Percentiles rank a stretch among this genome's conserved stretches.
Conservation (phyloP, 2,888 invertebrate genomes). For the Eupithecia tripunctaria region DNA sequence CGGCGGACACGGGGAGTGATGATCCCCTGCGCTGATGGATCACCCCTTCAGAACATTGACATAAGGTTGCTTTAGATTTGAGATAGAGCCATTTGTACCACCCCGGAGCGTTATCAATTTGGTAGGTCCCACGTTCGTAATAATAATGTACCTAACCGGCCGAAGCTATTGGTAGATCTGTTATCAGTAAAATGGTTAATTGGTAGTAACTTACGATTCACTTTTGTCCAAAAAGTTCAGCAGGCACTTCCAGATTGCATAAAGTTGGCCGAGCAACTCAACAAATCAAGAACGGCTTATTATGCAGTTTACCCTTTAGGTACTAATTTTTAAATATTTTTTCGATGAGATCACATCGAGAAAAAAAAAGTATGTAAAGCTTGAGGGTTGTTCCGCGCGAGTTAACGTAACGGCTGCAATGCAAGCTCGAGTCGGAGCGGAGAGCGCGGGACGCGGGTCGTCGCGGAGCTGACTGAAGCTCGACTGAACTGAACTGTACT, state of each 20-base stretch:
- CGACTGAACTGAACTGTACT: conserved; percentile 19
- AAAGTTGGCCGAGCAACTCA: conserved; percentile 15
- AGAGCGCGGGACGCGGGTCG: background rate
- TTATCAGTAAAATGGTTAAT: no score
- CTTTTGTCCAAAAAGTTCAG: conserved; percentile 1
- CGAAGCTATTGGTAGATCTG: no score
- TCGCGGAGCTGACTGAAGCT: conserved; percentile 32
- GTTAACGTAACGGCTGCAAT: conserved; percentile 39
- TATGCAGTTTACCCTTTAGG: no score
- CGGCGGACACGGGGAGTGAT: no score
- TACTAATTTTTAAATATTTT: conserved; percentile 10
- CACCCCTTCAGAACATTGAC: background rate
- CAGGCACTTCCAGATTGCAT: background rate
- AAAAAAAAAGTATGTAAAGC: conserved; percentile 40
- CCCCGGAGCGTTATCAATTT: no score
- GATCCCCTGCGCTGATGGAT: background rate
- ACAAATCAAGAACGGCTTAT: conserved; percentile 24
- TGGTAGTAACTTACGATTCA: conserved; percentile 7
- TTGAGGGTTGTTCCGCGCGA: conserved; percentile 51
- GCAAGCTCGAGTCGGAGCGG: background rate
- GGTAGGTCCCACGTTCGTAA: no score
- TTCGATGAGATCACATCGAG: conserved; percentile 49
- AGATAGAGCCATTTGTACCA: background rate
- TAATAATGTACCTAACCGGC: no score
- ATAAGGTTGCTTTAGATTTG: background rate